Evolutionary conservation across 1,140 invertebrate genomes (phyloP).

Genomic region (Drosophila sp.): DNA sequence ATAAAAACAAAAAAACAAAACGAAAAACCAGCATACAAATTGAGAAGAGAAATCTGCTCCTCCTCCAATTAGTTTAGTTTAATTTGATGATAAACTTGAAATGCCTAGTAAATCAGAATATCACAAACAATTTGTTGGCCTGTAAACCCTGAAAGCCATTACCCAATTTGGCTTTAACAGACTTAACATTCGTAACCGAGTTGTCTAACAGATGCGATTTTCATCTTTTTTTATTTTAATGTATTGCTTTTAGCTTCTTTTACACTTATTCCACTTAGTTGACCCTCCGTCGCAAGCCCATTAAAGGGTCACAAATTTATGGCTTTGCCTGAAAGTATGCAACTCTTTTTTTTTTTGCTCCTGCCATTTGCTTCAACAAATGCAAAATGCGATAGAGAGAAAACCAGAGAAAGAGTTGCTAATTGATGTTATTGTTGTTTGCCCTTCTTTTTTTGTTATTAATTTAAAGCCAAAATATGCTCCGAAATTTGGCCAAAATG

Average conservation of each 20-base stretch:
- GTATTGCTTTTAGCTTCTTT: not conserved
- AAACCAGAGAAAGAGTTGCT: not conserved
- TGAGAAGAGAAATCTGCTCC: not conserved
- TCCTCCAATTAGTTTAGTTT: no score
- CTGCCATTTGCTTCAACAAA: not conserved
- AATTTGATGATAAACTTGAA: no score
- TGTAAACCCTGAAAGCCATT: not conserved
- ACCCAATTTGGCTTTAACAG: not conserved
- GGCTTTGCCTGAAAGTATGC: conserved; percentile 2
- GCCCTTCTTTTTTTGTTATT: conserved; percentile 37
- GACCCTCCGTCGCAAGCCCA: not conserved
- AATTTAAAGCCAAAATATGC: conserved; percentile 40
- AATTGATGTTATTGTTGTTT: conserved; percentile 51
- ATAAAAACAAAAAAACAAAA: not conserved
- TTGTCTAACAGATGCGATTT: conserved; percentile 3
- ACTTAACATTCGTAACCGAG: not conserved
- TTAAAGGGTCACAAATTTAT: conserved; percentile 7
- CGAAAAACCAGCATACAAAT: not conserved
- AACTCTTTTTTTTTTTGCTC: not conserved
- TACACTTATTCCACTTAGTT: conserved; percentile 2
- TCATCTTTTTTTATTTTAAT: not conserved
- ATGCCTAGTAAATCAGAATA: no score
- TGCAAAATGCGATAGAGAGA: not conserved
- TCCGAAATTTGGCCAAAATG: conserved; percentile 2
- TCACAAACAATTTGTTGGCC: not conserved